Base-by-base conservation (phyloP, 1,140 invertebrate genomes). In the Mamestra configurata region DNA sequence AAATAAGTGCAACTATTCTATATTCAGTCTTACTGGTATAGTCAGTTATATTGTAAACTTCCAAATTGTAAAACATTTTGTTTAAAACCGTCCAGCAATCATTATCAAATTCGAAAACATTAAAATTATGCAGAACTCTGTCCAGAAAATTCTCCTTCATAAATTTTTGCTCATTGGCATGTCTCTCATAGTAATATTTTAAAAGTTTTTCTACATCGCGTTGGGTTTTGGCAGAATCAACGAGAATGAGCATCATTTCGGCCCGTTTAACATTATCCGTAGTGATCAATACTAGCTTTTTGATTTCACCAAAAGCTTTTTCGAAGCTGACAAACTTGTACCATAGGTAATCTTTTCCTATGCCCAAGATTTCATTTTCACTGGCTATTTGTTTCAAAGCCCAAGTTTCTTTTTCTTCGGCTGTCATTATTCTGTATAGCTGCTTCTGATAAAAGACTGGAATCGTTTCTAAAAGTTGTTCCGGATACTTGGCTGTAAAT, bases 241-340 rank as follows among this genome's bases (percentile, higher is more conserved):
- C 61, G 51, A 93, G 83, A 72, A 85, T 73, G 2, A 84, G 70
- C 6, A 89, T 22, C 35, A 92, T 86, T 20, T 87, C 77, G 13
- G 61, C 55, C 59, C 90, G 80, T 75, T 73, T 86, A 13, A 64
- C 15, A 0, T 70, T 59, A 51, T 88, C 80, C 7, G 68, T 75
- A 24, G 88, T 84, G 13, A 80, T 75, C 43, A 71, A 76, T 49
- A 93, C 84, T 22, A 81, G 80, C 66, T 87, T 86, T 68, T 88
- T 90, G 18, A 93, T 86, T 53, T 85, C 85, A 18, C 75, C 77
- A 61, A 92, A 88, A 51, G 89, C 85, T 37, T 82, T 82, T 15
- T 88, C 83, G 53, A 88, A 90, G 8, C 82, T 86, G 1, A 93
- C 82, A 80, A 88, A 92, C 61, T 84, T 81, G 79, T 90, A 93